phyloP scores from a whole-genome alignment of 2,113 vertebrate species.

The Melanostigma gelatinosum region DNA sequence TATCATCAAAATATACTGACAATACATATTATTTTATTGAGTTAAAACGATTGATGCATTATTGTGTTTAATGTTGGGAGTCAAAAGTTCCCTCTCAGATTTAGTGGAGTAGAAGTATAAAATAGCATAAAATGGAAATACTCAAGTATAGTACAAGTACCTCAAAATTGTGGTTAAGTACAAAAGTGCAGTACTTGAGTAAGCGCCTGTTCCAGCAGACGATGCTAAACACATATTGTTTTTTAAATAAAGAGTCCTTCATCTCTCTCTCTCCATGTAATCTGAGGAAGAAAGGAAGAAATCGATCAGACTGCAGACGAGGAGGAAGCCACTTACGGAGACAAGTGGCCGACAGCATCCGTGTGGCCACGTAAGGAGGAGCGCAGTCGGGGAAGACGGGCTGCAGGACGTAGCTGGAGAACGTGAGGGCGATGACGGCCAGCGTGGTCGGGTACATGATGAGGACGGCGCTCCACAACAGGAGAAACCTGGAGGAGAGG shows the following conservation, averaged over 20 bases:
- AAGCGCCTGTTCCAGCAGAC: too few relatives aligned
- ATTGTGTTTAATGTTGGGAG: neutral
- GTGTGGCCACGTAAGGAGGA: slow-evolving; percentile 90
- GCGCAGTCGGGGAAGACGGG: slow-evolving; percentile 92
- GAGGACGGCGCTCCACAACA: slow-evolving; percentile 95
- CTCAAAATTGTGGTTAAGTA: neutral
- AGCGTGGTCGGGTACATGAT: slow-evolving; percentile 98
- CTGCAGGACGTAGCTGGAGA: slow-evolving; percentile 96
- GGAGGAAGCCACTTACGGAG: slow-evolving; percentile 85
- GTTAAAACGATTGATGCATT: neutral
- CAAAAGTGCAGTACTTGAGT: neutral
- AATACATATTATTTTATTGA: neutral
- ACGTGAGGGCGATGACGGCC: slow-evolving; percentile 95
- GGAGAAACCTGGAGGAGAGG: slow-evolving; percentile 86
- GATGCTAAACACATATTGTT: neutral
- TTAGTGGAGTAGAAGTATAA: neutral
- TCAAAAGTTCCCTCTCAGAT: too few relatives aligned
- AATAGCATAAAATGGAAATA: neutral
- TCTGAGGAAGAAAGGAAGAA: neutral
- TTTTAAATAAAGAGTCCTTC: too few relatives aligned
- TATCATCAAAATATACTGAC: too few relatives aligned
- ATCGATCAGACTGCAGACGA: too few relatives aligned
- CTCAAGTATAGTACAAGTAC: neutral
- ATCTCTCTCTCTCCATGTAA: neutral
- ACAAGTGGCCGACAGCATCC: slow-evolving; percentile 92